Evolutionary conservation across 2,888 invertebrate species (phyloP), one percentile per base, ranked within the genome.

Genomic region (Drosophila neotestacea): DNA sequence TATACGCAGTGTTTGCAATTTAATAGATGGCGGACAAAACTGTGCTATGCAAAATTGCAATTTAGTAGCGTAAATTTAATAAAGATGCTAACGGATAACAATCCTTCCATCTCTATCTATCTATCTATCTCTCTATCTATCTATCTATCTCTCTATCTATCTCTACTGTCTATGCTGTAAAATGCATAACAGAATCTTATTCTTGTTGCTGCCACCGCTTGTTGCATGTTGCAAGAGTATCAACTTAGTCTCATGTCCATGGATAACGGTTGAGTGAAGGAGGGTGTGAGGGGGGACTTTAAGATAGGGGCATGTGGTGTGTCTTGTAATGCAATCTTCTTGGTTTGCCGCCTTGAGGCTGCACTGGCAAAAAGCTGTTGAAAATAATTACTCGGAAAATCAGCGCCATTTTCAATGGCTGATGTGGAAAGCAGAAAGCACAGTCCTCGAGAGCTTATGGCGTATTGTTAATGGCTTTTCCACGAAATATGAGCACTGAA

Each of bases 31-130:
- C 68, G 54, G 75, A 46, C 46, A 64, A 58, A 73, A 73, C 64
- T 74, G 51, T 74, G 73, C 79, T 68, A 74, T 66, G 72, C 69
- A 66, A 84, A 86, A 86, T 79, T 84, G 81, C 81, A 84, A 86
- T 86, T 84, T 84, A 77, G 84, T 86, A 77, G 72, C 70, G 68
- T 70, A 74, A 84, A 84, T 84, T 84, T 84, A 71, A 84, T 86
- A 79, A 84, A 81, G 69, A 70, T 70, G 67, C 77, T 67, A 63
- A 55, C 59, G 55, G 36, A 30, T 56, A 61, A 42, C 70, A 64
- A 59, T 38, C 34, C 52, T 38, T 22, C 13, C 4, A n/a, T 28
- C 10, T n/a, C 27, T 1, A 28, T 2, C 7, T 13, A 13, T 16
- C 41, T 4, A 10, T 51, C n/a, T 34, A 7, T 36, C 60, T 6